Percentiles rank a stretch among this genome's conserved stretches.
Conservation (phyloP, 1,140 invertebrate species). For the Aphidius gifuensis region DNA sequence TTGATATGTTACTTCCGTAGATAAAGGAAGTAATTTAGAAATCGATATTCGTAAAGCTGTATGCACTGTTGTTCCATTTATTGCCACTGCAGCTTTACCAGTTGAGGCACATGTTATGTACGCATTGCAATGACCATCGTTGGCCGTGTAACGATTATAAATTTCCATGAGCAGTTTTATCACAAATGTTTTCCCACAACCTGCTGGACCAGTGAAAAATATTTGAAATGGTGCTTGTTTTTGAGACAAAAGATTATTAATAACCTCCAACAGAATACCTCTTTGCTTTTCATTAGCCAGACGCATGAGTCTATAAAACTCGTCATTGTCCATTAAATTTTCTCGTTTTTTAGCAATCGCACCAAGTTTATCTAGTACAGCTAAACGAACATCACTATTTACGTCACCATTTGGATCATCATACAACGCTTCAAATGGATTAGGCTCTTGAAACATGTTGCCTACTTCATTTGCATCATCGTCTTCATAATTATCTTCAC, state of each 20-base stretch:
- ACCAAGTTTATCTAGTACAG: conserved; percentile 19
- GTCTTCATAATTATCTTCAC: conserved; percentile 2
- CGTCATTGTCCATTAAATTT: conserved; percentile 19
- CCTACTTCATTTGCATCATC: not conserved
- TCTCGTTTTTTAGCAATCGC: conserved; percentile 24
- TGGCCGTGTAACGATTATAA: conserved; percentile 26
- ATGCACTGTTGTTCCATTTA: too few relatives aligned
- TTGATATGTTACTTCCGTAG: too few relatives aligned
- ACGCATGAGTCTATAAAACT: conserved; percentile 25
- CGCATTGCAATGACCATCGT: conserved; percentile 27
- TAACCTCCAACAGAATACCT: conserved; percentile 26
- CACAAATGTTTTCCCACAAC: conserved; percentile 36
- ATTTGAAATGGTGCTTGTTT: conserved; percentile 31
- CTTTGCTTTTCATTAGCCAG: conserved; percentile 38
- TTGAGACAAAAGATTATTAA: conserved; percentile 4
- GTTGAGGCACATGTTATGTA: too few relatives aligned
- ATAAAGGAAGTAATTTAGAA: too few relatives aligned
- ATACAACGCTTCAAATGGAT: conserved; percentile 19
- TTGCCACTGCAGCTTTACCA: too few relatives aligned
- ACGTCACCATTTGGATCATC: conserved; percentile 15
- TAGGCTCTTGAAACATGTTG: not conserved
- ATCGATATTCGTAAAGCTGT: too few relatives aligned
- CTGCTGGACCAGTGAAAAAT: conserved; percentile 35
- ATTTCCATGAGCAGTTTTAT: conserved; percentile 34
- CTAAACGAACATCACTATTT: conserved; percentile 19